Percentiles rank a stretch among this genome's conserved stretches.
Evolutionary conservation across 2,797 vertebrate species (phyloP).

Genomic region (Siniperca undulata): DNA sequence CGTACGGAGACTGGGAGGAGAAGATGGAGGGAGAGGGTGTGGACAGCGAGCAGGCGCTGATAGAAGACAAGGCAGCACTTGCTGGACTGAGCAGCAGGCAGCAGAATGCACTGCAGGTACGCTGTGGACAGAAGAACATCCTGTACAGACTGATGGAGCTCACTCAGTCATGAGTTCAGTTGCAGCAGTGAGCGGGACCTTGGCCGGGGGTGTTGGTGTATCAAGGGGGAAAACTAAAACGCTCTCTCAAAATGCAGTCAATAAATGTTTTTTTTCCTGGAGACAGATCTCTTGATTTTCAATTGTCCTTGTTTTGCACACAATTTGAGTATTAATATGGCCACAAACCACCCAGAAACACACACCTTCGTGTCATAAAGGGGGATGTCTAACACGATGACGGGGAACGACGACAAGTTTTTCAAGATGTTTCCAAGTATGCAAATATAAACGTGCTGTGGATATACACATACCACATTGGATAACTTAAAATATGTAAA

Average conservation of each 20-base stretch:
- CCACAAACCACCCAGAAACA: background rate
- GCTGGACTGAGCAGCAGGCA: conserved; percentile 84
- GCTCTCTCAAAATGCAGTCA: background rate
- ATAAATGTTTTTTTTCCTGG: conserved; percentile 7
- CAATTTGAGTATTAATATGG: background rate
- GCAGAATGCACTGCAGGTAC: conserved; percentile 90
- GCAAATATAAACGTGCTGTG: background rate
- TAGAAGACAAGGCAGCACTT: conserved; percentile 77
- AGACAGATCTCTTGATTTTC: too few species aligned
- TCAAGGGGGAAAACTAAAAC: background rate
- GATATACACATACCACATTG: background rate
- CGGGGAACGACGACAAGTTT: too few species aligned
- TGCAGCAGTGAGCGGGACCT: background rate
- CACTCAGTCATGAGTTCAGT: conserved; percentile 60
- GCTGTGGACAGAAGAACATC: conserved; percentile 93
- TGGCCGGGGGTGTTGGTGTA: background rate
- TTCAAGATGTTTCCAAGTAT: background rate
- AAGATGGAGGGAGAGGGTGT: conserved; percentile 8
- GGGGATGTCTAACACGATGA: too few species aligned
- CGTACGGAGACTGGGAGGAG: conserved; percentile 75
- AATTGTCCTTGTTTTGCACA: too few species aligned
- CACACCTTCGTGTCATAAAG: background rate
- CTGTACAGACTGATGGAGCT: conserved; percentile 87
- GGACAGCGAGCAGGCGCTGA: conserved; percentile 81
- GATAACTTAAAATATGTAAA: background rate